Percentiles rank a stretch among this genome's conserved stretches.
Conservation (phyloP, 2,888 invertebrate genomes). For the Drosophila aldrichi region DNA sequence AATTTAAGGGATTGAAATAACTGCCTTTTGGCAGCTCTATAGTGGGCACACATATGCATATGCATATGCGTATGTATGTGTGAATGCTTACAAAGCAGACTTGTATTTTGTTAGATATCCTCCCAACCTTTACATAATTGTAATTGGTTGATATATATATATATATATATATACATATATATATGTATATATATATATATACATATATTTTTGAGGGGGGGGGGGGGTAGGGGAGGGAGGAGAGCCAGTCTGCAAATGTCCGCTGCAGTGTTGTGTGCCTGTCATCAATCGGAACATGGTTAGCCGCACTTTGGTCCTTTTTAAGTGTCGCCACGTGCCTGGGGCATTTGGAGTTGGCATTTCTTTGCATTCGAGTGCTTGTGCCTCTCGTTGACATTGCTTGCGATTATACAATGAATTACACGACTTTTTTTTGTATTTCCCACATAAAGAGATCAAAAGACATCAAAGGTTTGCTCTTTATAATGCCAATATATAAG, state of each 20-base stretch:
- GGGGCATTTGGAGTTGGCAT: constrained; percentile 28
- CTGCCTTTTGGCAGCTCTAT: too few relatives aligned
- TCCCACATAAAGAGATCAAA: constrained; percentile 46
- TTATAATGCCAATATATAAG: constrained; percentile 8
- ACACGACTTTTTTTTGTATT: constrained; percentile 31
- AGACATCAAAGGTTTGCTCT: constrained; percentile 42
- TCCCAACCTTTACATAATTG: too few relatives aligned
- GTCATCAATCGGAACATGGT: constrained; percentile 56
- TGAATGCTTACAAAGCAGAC: too few relatives aligned
- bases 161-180: too few relatives aligned
- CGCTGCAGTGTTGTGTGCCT: constrained; percentile 9
- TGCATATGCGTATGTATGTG: too few relatives aligned
- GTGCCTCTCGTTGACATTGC: constrained; percentile 32
- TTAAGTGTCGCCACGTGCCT: constrained; percentile 67
- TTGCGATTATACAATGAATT: constrained; percentile 31
- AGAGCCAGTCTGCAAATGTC: constrained; percentile 4
- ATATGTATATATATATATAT: too few relatives aligned
- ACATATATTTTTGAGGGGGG: too few relatives aligned
- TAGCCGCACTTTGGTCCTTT: constrained; percentile 56
- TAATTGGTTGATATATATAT: too few relatives aligned
- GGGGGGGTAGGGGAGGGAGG: background rate
- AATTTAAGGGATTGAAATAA: too few relatives aligned
- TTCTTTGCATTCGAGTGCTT: constrained; percentile 28
- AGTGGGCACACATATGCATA: too few relatives aligned
- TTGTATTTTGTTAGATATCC: too few relatives aligned